Percentiles rank a stretch among this genome's conserved stretches.
Evolutionary conservation across 2,888 invertebrate genomes (phyloP).

Genomic region (Maniola hyperantus): DNA sequence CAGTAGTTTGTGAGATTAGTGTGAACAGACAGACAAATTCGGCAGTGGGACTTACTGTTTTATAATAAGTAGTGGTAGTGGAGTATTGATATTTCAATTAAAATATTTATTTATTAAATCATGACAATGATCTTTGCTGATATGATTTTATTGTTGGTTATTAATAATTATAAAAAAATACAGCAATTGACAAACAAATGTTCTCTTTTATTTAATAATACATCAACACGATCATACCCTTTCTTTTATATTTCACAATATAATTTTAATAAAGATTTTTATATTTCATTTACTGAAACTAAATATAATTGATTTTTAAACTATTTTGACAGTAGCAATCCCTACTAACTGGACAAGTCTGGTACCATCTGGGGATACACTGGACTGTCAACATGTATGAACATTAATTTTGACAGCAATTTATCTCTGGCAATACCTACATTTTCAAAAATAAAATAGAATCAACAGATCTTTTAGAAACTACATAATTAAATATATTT

Average conservation of each 20-base stretch:
- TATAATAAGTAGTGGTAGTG: not conserved
- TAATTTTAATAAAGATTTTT: not conserved
- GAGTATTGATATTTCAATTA: not conserved
- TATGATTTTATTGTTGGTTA: slow-evolving; percentile 42
- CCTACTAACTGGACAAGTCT: too few relatives aligned
- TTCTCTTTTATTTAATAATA: slow-evolving; percentile 9
- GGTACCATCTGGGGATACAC: too few relatives aligned
- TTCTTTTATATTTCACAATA: not conserved
- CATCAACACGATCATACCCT: not conserved
- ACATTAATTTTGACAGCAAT: too few relatives aligned
- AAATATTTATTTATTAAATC: slow-evolving; percentile 17
- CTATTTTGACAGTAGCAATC: too few relatives aligned
- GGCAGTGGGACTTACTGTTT: too few relatives aligned
- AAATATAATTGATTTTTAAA: too few relatives aligned
- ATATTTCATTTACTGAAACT: not conserved
- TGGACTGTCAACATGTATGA: too few relatives aligned
- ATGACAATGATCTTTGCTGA: slow-evolving; percentile 36
- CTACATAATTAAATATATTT: too few relatives aligned
- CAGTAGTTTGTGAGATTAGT: not conserved
- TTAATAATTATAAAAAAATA: slow-evolving; percentile 37
- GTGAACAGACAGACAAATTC: too few relatives aligned
- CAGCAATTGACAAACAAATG: slow-evolving; percentile 32
- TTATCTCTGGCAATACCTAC: too few relatives aligned
- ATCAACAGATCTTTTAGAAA: too few relatives aligned
- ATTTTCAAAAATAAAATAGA: too few relatives aligned